Evolutionary conservation across 2,888 invertebrate genomes (phyloP).

Genomic region (Lymantria monacha): DNA sequence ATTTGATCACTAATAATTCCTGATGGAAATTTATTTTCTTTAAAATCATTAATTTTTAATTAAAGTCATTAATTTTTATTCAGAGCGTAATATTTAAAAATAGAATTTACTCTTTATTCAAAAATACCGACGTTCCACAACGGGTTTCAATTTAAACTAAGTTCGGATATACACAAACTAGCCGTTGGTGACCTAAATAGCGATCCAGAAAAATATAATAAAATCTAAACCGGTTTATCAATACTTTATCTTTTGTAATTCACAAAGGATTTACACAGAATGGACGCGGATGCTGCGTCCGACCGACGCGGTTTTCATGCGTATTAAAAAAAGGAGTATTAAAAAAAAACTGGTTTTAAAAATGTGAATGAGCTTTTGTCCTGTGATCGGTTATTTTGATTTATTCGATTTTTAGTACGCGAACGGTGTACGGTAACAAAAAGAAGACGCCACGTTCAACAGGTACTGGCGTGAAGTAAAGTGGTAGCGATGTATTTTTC

Average conservation of each 20-base stretch:
- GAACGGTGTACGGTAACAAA: slow-evolving; percentile 64
- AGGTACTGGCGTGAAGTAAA: slow-evolving; percentile 61
- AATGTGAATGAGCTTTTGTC: slow-evolving; percentile 73
- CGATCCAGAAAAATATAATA: slow-evolving; percentile 45
- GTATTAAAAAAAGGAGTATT: slow-evolving; percentile 48
- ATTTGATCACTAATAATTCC: no score
- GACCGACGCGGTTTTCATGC: slow-evolving; percentile 40
- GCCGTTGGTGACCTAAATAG: slow-evolving; percentile 75
- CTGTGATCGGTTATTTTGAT: slow-evolving; percentile 78
- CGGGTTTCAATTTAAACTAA: slow-evolving; percentile 52
- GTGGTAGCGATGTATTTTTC: slow-evolving; percentile 27
- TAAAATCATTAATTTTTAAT: no score
- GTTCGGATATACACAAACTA: slow-evolving; percentile 42
- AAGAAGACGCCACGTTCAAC: slow-evolving; percentile 70
- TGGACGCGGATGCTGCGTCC: slow-evolving; percentile 75
- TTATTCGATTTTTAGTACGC: slow-evolving; percentile 79
- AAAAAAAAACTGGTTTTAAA: slow-evolving; percentile 68
- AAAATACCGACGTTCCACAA: slow-evolving; percentile 27
- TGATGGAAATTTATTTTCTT: no score
- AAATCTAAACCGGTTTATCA: slow-evolving; percentile 67
- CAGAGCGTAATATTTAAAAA: not conserved
- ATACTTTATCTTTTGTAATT: slow-evolving; percentile 65
- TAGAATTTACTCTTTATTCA: slow-evolving; percentile 2
- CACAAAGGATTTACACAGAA: slow-evolving; percentile 70
- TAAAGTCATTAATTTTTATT: no score